phyloP scores from a whole-genome alignment of 2,113 vertebrate genomes.

The Chloroceryle aenea region DNA sequence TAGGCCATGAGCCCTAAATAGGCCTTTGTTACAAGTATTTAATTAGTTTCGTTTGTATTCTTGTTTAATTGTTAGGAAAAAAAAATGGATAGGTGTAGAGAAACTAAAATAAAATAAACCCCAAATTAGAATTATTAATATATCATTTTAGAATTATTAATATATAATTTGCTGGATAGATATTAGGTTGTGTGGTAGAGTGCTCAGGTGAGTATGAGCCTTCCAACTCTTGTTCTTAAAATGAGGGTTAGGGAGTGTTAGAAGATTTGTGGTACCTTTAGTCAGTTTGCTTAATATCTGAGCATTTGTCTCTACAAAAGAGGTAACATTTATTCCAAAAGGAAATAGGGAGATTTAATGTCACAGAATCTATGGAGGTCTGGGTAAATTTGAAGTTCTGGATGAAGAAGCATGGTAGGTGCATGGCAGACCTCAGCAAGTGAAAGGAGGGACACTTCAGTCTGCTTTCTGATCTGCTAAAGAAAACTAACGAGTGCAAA shows the following conservation, averaged over 20 bases:
- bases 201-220: neutral
- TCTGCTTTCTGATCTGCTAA: neutral
- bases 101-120: neutral
- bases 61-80: neutral
- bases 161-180: neutral
- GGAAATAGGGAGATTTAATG: neutral
- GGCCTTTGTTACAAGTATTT: neutral
- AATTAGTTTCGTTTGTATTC: neutral
- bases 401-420: neutral
- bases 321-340: neutral
- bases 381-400: neutral
- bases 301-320: neutral
- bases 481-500: neutral
- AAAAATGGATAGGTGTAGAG: neutral
- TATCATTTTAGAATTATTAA: neutral
- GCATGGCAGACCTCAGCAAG: neutral
- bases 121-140: neutral
- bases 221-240: neutral
- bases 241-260: neutral
- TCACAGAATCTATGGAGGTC: neutral
- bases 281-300: neutral
- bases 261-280: neutral
- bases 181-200: neutral
- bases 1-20: neutral
- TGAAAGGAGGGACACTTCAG: neutral